phyloP scores from a whole-genome alignment of 1,140 invertebrate species.

The Melipona quadrifasciata region DNA sequence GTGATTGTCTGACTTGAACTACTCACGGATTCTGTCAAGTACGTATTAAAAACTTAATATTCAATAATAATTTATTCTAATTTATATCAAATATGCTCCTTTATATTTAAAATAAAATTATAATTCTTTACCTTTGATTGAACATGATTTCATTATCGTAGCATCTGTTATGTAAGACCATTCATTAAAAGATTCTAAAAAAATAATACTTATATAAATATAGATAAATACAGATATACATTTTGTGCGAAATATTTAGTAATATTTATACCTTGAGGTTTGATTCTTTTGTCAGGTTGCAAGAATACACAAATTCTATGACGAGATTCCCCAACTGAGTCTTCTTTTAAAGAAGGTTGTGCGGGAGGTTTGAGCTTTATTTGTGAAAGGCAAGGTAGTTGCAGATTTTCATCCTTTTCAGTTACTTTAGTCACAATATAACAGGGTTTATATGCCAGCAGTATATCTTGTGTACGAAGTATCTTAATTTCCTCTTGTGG shows the following conservation, averaged over 20 bases:
- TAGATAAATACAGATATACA: not conserved
- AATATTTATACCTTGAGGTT: constrained; percentile 26
- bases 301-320: constrained; percentile 5
- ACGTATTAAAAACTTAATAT: not conserved
- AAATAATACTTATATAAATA: not conserved
- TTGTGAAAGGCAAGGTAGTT: not conserved
- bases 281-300: not conserved
- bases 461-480: constrained; percentile 61
- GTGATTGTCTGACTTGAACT: constrained; percentile 18
- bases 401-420: not conserved
- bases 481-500: constrained; percentile 29
- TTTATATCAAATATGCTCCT: too few species aligned
- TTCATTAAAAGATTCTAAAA: constrained; percentile 53
- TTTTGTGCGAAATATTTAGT: not conserved
- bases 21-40: constrained; percentile 43
- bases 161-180: constrained; percentile 53
- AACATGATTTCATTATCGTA: constrained; percentile 44
- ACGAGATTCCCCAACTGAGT: not conserved
- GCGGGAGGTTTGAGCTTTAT: not conserved
- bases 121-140: constrained; percentile 34
- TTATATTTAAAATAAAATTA: not conserved
- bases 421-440: constrained; percentile 41
- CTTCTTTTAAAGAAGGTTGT: not conserved
- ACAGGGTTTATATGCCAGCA: constrained; percentile 64
- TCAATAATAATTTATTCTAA: not conserved